Conservation (phyloP, 2,113 vertebrate species). For the Lichenostomus cassidix region DNA sequence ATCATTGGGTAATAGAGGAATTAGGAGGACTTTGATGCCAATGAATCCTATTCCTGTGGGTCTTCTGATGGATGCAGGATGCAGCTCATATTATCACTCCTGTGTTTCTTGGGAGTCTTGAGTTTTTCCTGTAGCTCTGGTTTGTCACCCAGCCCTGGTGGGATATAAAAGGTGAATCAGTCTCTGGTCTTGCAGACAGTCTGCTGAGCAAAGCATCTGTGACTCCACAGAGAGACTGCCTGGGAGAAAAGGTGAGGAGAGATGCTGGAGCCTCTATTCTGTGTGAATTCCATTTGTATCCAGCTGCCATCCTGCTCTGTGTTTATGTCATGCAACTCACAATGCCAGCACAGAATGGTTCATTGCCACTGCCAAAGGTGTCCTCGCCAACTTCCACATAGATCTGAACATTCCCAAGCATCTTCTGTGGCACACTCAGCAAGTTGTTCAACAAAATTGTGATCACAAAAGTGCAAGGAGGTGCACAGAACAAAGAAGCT, state of each 20-base stretch:
- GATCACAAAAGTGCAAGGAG: background rate
- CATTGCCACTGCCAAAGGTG: background rate
- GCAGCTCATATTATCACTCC: background rate
- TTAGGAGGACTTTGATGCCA: background rate
- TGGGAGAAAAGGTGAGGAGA: background rate
- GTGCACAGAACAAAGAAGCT: background rate
- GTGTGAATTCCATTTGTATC: accelerated
- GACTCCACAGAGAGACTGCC: background rate
- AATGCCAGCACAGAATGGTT: background rate
- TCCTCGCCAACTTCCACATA: background rate
- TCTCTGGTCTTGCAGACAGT: background rate
- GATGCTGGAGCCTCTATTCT: background rate
- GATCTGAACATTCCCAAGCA: background rate
- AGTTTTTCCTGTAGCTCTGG: background rate
- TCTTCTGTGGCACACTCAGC: background rate
- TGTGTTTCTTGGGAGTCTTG: background rate
- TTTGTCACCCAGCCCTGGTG: background rate
- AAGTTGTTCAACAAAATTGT: background rate
- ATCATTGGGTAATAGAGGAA: background rate
- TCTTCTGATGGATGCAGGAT: background rate
- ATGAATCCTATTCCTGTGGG: background rate
- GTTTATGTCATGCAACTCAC: background rate
- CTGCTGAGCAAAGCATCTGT: background rate
- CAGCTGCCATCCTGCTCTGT: background rate
- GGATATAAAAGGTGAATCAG: background rate